Conservation (phyloP, 2,797 vertebrate species). For the Sebastes iracundus region DNA sequence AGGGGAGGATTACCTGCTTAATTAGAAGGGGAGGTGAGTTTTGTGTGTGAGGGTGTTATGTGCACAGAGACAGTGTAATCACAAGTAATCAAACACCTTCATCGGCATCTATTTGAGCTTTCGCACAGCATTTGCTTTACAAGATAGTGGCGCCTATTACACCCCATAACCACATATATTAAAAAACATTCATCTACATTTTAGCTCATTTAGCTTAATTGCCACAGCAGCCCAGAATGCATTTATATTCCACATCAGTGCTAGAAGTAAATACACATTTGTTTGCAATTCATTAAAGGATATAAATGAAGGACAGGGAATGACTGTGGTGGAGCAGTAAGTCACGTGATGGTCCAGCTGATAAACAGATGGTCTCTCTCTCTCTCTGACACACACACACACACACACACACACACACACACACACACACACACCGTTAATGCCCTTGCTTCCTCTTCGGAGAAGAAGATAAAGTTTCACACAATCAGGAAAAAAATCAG, state of each 20-base stretch:
- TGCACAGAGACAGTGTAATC: conserved; percentile 27
- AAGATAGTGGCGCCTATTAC: conserved; percentile 6
- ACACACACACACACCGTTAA: neutral
- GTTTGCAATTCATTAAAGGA: conserved; percentile 54
- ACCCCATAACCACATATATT: neutral
- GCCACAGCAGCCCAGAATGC: neutral
- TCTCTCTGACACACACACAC: neutral
- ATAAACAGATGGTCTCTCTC: conserved; percentile 67
- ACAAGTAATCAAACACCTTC: conserved; percentile 53
- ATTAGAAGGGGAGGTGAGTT: conserved; percentile 46
- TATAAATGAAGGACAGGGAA: conserved; percentile 23
- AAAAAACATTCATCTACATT: neutral
- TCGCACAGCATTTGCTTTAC: conserved; percentile 32
- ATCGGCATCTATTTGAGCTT: conserved; percentile 21
- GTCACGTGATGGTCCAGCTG: conserved; percentile 68
- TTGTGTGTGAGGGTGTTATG: neutral
- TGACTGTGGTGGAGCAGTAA: conserved; percentile 42
- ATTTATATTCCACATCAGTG: neutral
- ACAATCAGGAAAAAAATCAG: neutral
- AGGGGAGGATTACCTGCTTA: conserved; percentile 59
- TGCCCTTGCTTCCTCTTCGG: neutral
- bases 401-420: neutral
- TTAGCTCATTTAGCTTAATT: conserved; percentile 15
- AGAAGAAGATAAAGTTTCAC: conserved; percentile 2
- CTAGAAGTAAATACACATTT: conserved; percentile 39